phyloP scores from a whole-genome alignment of 37 sponge, comb jelly and placozoan species.

The Amphimedon queenslandica region DNA sequence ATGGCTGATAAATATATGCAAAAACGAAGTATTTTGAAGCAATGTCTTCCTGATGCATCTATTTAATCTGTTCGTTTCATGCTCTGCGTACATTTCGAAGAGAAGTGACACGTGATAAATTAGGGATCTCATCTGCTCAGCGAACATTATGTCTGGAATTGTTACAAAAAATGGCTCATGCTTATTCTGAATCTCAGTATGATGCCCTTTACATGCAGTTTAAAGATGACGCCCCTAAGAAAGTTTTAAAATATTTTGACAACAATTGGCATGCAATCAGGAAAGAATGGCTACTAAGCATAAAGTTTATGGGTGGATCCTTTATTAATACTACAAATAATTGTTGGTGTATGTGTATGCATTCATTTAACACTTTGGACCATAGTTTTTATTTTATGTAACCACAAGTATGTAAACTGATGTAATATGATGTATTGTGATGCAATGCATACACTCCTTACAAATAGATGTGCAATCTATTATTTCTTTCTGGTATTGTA shows the following conservation, averaged over 20 bases:
- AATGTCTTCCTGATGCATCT: not conserved
- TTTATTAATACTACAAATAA: slow-evolving; percentile 25
- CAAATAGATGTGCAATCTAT: no score
- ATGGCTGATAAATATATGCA: slow-evolving; percentile 6
- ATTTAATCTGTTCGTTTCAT: not conserved
- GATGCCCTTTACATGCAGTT: not conserved
- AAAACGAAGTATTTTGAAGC: not conserved
- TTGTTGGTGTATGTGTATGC: no score
- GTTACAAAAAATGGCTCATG: slow-evolving; percentile 20
- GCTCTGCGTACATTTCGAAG: not conserved
- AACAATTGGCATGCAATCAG: slow-evolving; percentile 4
- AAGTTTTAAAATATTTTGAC: not conserved
- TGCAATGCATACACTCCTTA: no score
- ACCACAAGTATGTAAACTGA: no score
- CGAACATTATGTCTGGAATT: slow-evolving; percentile 23
- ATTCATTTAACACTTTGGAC: no score
- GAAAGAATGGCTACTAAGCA: not conserved
- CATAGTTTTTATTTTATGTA: no score
- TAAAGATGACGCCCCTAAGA: not conserved
- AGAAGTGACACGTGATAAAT: slow-evolving; percentile 1
- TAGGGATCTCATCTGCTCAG: slow-evolving; percentile 26
- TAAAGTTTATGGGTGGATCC: not conserved
- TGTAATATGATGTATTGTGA: no score
- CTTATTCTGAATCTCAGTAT: not conserved
- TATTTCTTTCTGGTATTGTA: no score